Evolutionary conservation across 2,113 vertebrate species (phyloP).

Genomic region (Sus scrofa): DNA sequence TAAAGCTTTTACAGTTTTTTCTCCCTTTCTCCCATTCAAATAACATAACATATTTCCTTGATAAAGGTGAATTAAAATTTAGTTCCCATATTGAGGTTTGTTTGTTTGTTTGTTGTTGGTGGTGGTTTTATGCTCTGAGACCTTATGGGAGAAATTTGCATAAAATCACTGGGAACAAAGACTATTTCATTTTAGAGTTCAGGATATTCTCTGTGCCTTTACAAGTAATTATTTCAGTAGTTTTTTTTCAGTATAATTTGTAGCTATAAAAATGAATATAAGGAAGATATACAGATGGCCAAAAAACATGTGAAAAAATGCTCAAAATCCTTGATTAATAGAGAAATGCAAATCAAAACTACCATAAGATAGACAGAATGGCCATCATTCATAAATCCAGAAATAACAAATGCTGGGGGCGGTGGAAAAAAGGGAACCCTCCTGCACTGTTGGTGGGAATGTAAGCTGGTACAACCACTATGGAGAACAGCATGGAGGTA

Average conservation of each 20-base stretch:
- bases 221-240: not conserved
- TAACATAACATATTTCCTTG: conserved; percentile 14
- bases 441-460: too few relatives aligned
- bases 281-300: too few relatives aligned
- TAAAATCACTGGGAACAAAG: not conserved
- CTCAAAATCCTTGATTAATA: too few relatives aligned
- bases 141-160: not conserved
- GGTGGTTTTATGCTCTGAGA: not conserved
- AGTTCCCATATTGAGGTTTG: not conserved
- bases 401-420: too few relatives aligned
- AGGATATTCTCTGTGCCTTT: not conserved
- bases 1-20: conserved; percentile 37
- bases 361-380: too few relatives aligned
- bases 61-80: conserved; percentile 39
- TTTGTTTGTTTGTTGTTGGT: not conserved
- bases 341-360: too few relatives aligned
- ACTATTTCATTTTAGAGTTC: conserved; percentile 33
- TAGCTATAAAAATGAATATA: not conserved
- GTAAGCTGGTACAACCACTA: too few relatives aligned
- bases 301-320: too few relatives aligned
- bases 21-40: not conserved
- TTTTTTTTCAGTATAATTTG: not conserved
- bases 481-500: too few relatives aligned
- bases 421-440: too few relatives aligned
- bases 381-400: too few relatives aligned